These are phyloP conservation scores for Carapus acus DNA, from an alignment of 2,797 vertebrate genomes.

Conservation along the genomic window DNA sequence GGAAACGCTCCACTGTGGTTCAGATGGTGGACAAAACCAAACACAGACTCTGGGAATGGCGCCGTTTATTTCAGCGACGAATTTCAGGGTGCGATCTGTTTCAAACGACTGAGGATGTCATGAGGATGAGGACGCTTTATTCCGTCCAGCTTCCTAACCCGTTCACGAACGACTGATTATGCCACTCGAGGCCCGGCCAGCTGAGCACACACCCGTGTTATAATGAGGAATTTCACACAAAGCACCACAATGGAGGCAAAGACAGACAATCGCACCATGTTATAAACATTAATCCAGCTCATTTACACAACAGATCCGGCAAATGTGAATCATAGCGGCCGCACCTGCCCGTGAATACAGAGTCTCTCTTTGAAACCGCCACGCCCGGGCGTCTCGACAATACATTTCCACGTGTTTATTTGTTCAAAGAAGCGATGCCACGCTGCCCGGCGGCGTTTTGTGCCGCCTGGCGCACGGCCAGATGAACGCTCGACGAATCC, in stretches of 20 bases:
- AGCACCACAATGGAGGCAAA: background rate
- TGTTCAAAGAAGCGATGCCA: too few species aligned
- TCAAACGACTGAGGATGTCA: too few species aligned
- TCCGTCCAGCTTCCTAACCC: too few species aligned
- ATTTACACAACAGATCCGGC: background rate
- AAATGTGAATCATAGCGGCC: slow-evolving; percentile 5
- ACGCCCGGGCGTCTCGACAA: background rate
- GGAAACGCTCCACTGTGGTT: too few species aligned
- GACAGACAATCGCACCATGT: background rate
- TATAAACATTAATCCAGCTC: background rate
- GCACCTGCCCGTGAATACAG: slow-evolving; percentile 1
- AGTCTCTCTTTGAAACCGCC: slow-evolving; percentile 5
- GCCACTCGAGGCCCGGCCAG: slow-evolving; percentile 10
- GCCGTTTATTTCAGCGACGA: too few species aligned
- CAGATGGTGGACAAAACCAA: slow-evolving; percentile 8
- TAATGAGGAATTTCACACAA: slow-evolving; percentile 21
- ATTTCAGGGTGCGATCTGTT: too few species aligned
- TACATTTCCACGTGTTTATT: too few species aligned
- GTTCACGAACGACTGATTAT: slow-evolving; percentile 5
- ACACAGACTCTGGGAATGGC: background rate
- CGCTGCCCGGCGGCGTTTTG: slow-evolving; percentile 4
- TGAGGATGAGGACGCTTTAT: too few species aligned
- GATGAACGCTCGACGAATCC: slow-evolving; percentile 23
- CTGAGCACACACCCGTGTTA: slow-evolving; percentile 16
- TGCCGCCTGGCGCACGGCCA: background rate